Conservation (phyloP, 2,797 vertebrate species). For the Muscicapa comitata region DNA sequence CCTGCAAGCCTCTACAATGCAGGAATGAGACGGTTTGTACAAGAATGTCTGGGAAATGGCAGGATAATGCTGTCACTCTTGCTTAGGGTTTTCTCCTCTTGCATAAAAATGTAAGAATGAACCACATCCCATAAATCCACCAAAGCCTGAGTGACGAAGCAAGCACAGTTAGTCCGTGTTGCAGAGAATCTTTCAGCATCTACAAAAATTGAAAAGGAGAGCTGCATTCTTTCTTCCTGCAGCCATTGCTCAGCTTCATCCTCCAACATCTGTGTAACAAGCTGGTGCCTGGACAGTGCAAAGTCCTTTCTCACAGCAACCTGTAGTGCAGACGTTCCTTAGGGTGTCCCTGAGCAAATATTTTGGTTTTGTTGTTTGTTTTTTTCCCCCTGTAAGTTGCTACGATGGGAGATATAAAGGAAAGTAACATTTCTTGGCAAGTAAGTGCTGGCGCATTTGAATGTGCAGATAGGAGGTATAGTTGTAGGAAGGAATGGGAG, state of each 20-base stretch:
- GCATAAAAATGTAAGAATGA: neutral
- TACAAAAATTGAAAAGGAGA: neutral
- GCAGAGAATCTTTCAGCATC: neutral
- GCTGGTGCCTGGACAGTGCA: neutral
- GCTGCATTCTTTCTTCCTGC: neutral
- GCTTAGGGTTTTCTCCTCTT: neutral
- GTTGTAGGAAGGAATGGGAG: neutral
- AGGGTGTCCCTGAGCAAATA: neutral
- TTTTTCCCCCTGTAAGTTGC: neutral
- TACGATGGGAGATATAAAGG: neutral
- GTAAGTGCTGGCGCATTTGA: neutral
- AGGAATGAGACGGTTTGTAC: neutral
- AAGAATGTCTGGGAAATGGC: neutral
- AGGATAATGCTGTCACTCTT: neutral
- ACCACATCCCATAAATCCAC: neutral
- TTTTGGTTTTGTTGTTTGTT: accelerated
- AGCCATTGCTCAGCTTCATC: neutral
- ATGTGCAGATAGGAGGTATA: neutral
- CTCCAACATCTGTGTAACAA: neutral
- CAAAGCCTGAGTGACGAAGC: neutral
- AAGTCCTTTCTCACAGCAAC: neutral
- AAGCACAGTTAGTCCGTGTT: neutral
- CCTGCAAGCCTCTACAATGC: neutral
- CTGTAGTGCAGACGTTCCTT: neutral
- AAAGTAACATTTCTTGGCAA: neutral